These are phyloP conservation scores for Noctua janthina DNA, from an alignment of 2,888 invertebrate species.

Conservation along the genomic window DNA sequence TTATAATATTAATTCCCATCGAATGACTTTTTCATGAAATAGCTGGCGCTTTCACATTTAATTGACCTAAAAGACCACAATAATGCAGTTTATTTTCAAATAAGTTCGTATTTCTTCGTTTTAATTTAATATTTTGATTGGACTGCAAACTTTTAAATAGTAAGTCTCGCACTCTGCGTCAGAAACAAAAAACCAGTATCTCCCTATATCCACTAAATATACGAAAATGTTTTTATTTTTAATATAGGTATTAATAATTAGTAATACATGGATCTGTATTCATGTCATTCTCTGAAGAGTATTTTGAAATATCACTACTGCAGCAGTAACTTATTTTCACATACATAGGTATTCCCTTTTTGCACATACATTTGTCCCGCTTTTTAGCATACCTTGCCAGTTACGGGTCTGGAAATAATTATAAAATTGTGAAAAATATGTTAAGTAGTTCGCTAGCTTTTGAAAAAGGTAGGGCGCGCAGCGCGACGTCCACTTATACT, in stretches of 20 bases:
- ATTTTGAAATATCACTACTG: neutral
- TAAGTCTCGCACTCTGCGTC: neutral
- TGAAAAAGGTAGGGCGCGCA: slow-evolving; percentile 4
- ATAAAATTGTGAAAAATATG: slow-evolving; percentile 22
- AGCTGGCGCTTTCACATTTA: too few species aligned
- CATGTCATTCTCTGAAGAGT: neutral
- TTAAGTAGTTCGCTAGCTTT: slow-evolving; percentile 18
- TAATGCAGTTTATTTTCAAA: neutral
- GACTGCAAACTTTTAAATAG: neutral
- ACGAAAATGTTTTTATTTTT: neutral
- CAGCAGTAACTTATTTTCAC: neutral
- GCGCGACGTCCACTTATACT: slow-evolving; percentile 22
- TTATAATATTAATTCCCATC: too few species aligned
- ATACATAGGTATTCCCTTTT: neutral
- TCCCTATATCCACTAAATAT: neutral
- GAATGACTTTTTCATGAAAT: too few species aligned
- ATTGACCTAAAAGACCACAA: neutral
- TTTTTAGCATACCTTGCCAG: neutral
- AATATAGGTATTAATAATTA: neutral
- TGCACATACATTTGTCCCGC: neutral
- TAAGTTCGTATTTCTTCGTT: neutral
- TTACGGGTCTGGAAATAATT: slow-evolving; percentile 1
- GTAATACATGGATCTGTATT: neutral
- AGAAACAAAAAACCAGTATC: neutral
- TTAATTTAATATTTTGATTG: neutral